Percentiles rank a stretch among this genome's conserved stretches.
Evolutionary conservation across 2,797 vertebrate genomes (phyloP).

Genomic region (Crenichthys baileyi): DNA sequence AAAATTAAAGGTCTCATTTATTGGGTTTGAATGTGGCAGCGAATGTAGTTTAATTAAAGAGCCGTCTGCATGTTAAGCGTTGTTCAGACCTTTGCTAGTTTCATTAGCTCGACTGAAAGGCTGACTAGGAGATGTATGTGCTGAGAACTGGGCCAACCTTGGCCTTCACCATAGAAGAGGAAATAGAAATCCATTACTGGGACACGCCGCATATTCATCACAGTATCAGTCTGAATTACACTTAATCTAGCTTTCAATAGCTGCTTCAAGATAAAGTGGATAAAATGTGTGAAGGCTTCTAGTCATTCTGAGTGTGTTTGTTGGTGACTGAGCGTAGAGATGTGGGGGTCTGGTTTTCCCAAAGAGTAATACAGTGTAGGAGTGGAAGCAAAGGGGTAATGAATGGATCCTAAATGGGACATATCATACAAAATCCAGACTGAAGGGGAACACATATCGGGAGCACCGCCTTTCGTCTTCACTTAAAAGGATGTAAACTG

Average conservation of each 20-base stretch:
- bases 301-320: neutral
- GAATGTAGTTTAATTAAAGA: conserved; percentile 48
- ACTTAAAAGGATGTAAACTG: too few species aligned
- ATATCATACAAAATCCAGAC: too few species aligned
- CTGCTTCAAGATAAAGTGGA: conserved; percentile 37
- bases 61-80: conserved; percentile 36
- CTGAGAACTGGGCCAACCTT: conserved; percentile 34
- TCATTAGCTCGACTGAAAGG: conserved; percentile 36
- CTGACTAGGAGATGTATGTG: conserved; percentile 7
- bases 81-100: conserved; percentile 39
- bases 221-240: conserved; percentile 63
- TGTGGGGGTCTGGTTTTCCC: conserved; percentile 12
- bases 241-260: conserved; percentile 68
- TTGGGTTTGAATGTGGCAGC: conserved; percentile 38
- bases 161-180: conserved; percentile 43
- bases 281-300: conserved; percentile 10
- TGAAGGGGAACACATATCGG: too few species aligned
- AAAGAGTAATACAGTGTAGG: conserved; percentile 35
- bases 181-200: conserved; percentile 65
- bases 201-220: conserved; percentile 64
- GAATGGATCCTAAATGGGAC: conserved; percentile 54
- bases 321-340: conserved; percentile 9
- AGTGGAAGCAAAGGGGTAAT: conserved; percentile 62
- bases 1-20: conserved; percentile 39
- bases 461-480: neutral